A percentile compares a stretch with the other conserved stretches of the same genome.
phyloP scores from a whole-genome alignment of 2,113 vertebrate genomes.

The Dasyornis broadbenti region DNA sequence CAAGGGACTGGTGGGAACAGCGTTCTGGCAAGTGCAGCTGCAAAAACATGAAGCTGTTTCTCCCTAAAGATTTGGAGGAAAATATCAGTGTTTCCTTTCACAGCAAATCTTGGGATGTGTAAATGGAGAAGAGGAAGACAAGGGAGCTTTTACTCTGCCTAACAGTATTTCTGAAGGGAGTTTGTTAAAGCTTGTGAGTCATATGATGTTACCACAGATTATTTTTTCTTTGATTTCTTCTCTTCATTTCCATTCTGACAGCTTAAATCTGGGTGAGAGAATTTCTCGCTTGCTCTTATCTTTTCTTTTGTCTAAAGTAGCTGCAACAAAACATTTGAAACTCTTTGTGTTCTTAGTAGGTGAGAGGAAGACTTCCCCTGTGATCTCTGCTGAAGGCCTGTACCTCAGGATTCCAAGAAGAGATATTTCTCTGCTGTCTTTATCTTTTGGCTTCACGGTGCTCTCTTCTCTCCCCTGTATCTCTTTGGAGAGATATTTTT shows the following conservation, averaged over 20 bases:
- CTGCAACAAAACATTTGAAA: background rate
- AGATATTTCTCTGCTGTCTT: background rate
- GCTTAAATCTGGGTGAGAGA: background rate
- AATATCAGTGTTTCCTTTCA: background rate
- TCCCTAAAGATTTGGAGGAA: slow-evolving; percentile 42
- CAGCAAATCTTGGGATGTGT: background rate
- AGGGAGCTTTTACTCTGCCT: background rate
- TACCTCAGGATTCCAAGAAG: background rate
- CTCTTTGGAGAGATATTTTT: background rate
- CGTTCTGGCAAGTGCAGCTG: slow-evolving; percentile 25
- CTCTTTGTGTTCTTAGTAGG: background rate
- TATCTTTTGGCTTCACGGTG: background rate
- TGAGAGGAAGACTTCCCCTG: background rate
- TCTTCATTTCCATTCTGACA: background rate
- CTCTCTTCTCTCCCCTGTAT: background rate
- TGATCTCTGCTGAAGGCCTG: background rate
- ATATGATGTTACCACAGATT: background rate
- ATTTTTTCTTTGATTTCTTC: background rate
- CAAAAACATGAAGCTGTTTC: slow-evolving; percentile 26
- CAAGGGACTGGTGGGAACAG: slow-evolving; percentile 32
- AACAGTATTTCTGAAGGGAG: background rate
- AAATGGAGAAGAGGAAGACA: slow-evolving; percentile 3
- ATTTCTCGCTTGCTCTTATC: background rate
- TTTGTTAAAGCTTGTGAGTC: background rate
- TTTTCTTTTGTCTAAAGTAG: background rate